Conservation (phyloP, 2,113 vertebrate species). For the Podarcis raffonei region DNA sequence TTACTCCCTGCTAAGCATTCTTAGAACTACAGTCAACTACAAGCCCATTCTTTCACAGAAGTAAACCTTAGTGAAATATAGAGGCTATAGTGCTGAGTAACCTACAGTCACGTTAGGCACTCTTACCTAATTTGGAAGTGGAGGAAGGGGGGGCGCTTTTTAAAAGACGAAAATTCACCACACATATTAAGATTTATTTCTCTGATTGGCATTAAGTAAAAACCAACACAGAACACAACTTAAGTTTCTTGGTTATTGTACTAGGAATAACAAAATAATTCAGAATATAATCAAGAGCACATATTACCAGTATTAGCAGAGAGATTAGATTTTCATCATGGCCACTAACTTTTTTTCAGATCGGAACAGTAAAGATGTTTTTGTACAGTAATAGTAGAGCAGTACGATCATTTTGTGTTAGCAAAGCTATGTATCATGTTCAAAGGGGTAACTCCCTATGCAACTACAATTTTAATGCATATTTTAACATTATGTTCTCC, state of each 20-base stretch:
- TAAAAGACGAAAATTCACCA: not conserved
- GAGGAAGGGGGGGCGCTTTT: not conserved
- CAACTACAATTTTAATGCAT: fast-evolving
- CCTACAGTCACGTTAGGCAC: not conserved
- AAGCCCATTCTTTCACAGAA: not conserved
- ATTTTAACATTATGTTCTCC: not conserved
- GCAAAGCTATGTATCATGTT: conserved; percentile 1
- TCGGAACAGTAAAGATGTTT: not conserved
- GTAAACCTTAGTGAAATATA: not conserved
- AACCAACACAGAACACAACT: not conserved
- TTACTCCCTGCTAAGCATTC: not conserved
- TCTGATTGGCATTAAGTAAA: not conserved
- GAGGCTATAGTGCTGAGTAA: not conserved
- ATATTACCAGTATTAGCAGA: not conserved
- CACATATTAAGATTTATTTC: not conserved
- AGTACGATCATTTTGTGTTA: not conserved
- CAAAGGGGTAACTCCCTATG: fast-evolving
- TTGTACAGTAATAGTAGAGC: not conserved
- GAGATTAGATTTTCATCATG: conserved; percentile 22
- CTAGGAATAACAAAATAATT: not conserved
- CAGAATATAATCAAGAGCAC: not conserved
- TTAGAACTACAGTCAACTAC: not conserved
- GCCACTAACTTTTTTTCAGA: not conserved
- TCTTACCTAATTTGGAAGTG: not conserved
- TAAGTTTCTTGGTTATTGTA: not conserved